These are phyloP conservation scores for Eunapius fragilis DNA, from an alignment of 37 sponge, comb jelly and placozoan genomes.

Conservation along the genomic window DNA sequence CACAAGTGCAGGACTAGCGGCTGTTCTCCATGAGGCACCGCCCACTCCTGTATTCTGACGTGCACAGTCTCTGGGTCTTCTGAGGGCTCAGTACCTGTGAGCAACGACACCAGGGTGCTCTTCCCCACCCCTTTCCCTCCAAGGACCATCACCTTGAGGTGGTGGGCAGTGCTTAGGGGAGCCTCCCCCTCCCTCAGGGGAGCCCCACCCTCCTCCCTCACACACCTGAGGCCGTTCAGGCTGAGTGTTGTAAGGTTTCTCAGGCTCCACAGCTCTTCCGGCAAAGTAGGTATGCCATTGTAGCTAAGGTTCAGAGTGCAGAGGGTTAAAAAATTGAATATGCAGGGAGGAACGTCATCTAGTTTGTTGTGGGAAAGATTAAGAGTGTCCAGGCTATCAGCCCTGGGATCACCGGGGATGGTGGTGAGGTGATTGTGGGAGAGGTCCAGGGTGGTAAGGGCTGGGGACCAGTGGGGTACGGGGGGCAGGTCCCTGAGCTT, in stretches of 20 bases:
- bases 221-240: conserved; percentile 44
- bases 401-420: conserved; percentile 30
- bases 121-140: conserved; percentile 82
- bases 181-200: conserved; percentile 74
- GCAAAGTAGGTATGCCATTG: conserved; percentile 18
- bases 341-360: conserved; percentile 20
- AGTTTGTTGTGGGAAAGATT: conserved; percentile 52
- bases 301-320: conserved; percentile 21
- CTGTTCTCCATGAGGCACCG: conserved; percentile 33
- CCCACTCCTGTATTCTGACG: conserved; percentile 81
- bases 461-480: not conserved
- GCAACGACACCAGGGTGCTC: conserved; percentile 85
- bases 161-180: conserved; percentile 73
- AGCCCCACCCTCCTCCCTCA: conserved; percentile 3
- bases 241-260: conserved; percentile 5
- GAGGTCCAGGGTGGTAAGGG: not conserved
- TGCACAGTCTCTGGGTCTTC: conserved; percentile 90
- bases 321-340: conserved; percentile 35
- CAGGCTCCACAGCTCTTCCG: conserved; percentile 38
- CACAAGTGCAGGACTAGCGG: conserved; percentile 84
- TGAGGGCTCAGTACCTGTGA: conserved; percentile 70
- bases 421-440: not conserved
- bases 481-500: not conserved
- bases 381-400: conserved; percentile 28
- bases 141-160: conserved; percentile 95